Base-by-base conservation (phyloP, 2,113 vertebrate genomes). In the Aspidoscelis tigris region DNA sequence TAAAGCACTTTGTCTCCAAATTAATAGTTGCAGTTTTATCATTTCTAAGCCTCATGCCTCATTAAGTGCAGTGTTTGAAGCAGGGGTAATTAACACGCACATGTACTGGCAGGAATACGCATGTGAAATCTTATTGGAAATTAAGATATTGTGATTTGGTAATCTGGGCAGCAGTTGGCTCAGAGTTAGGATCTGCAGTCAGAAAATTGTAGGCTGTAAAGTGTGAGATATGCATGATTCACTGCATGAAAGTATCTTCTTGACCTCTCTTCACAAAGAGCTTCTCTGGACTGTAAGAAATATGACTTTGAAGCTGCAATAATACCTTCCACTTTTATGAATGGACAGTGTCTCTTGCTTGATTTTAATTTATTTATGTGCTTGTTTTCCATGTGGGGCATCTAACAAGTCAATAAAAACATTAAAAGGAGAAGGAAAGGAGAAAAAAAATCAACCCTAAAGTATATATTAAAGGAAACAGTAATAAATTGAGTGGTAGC, bases 21-120 rank as follows among this genome's bases (percentile, higher is more conserved):
- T 86, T 76, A 87, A 76, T 94, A 92, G 87, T 73, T 1, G 16
- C 79, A 88, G 81, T 83, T 85, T 43, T 39, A 18, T 88, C 92
- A 43, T 14, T 58, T 64, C 41, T 87, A 86, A 91, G 92, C 92
- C 93, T 92, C 44, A 0, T 94, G 94, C 92, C 88, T 92, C 89
- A n/a, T 93, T 93, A 88, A 87, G 85, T 93, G 91, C 72, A 87
- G 88, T 90, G 92, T 93, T 75, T 26, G 82, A 72, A 90, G 92
- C 92, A 84, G 85, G 78, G 87, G 92, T 61, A 89, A 93, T 90
- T 91, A 77, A 81, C 86, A 9, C 85, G 90, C n/a, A 43, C 92
- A 87, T 93, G 92, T 88, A 89, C 86, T 89, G 89, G 89, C 95
- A 95, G 22, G 95, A 89, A 80, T 76, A 81, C 33, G 76, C 90